Evolutionary conservation across 2,113 vertebrate species (phyloP), one percentile per base, ranked within the genome.

Genomic region (Condylura cristata): DNA sequence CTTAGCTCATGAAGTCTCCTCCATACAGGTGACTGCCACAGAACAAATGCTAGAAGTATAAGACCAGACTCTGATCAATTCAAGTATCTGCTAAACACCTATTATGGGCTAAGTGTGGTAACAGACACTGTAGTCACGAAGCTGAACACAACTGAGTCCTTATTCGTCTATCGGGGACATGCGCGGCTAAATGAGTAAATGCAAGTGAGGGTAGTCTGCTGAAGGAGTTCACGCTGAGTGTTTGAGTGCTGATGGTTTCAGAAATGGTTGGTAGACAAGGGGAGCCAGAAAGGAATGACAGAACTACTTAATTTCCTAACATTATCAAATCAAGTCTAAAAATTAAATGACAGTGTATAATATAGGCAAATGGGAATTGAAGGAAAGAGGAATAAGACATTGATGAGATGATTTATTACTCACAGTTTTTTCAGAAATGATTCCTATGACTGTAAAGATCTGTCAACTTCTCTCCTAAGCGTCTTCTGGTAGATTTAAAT

Each of bases 311-410:
- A 34, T 61, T 90, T 74, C 63, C 30, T 34, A 78, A 82, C 8
- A 80, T 26, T 75, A 39, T 75, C 61, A 89, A 41, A 92, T 76
- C 17, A 81, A 88, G 34, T 81, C 78, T 88, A 92, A 87, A 89
- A 92, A 65, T 79, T 56, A 82, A 74, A 74, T 37, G 60, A 66
- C 58, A 92, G 72, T 61, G 10, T 61, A 61, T 28, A 10, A 26
- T 28, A 61, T 65, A 86, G 79, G 53, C 34, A 76, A 87, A 82
- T 60, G 86, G 8, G 18, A 85, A 26, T 90, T 32, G 84, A 92
- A 30, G n/a, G 70, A 76, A 72, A 92, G 12, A 48, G 11, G 37
- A 88, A 3, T 3, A 18, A 81, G 56, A 28, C n/a, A 28, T 0
- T 44, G 34, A 26, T 22, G 3, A 39, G 48, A 41, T 32, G 44